A percentile compares a stretch with the other conserved stretches of the same genome.
Conservation (phyloP, 2,888 invertebrate genomes). For the Watsonalla binaria region DNA sequence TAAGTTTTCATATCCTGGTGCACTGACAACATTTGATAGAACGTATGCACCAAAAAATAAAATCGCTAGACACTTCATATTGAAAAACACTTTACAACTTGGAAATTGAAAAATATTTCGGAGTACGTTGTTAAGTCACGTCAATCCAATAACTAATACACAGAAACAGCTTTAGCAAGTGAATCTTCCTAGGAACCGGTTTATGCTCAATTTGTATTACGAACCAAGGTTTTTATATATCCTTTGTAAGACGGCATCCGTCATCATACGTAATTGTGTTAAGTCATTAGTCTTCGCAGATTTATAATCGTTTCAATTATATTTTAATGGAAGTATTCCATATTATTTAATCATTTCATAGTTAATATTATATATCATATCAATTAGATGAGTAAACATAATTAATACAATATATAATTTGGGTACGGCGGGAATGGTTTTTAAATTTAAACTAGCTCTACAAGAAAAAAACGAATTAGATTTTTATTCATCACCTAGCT, state of each 20-base stretch:
- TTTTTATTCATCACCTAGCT: too few species aligned
- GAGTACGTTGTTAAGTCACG: conserved; percentile 2
- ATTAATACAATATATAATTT: too few species aligned
- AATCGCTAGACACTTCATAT: conserved; percentile 2
- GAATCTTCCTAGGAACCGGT: conserved; percentile 11
- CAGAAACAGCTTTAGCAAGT: conserved; percentile 6
- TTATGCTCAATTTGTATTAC: conserved; percentile 10
- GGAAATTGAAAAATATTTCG: neutral
- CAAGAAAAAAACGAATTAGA: too few species aligned
- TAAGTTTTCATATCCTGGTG: conserved; percentile 11
- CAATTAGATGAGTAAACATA: too few species aligned
- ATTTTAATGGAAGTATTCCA: too few species aligned
- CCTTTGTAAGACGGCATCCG: conserved; percentile 14
- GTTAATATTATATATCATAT: too few species aligned
- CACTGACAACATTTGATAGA: conserved; percentile 14
- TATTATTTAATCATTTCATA: too few species aligned
- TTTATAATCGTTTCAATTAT: neutral
- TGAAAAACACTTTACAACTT: neutral
- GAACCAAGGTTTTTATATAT: conserved; percentile 8
- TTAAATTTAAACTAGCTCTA: too few species aligned
- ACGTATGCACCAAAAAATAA: conserved; percentile 15
- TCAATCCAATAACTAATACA: conserved; percentile 6
- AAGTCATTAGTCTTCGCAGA: neutral
- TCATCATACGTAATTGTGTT: conserved; percentile 3
- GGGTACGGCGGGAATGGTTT: too few species aligned